Evolutionary conservation across 35 echinoderm and acorn worm genomes (phyloP), one percentile per base, ranked within the genome.

Genomic region (Holothuria glaberrima): DNA sequence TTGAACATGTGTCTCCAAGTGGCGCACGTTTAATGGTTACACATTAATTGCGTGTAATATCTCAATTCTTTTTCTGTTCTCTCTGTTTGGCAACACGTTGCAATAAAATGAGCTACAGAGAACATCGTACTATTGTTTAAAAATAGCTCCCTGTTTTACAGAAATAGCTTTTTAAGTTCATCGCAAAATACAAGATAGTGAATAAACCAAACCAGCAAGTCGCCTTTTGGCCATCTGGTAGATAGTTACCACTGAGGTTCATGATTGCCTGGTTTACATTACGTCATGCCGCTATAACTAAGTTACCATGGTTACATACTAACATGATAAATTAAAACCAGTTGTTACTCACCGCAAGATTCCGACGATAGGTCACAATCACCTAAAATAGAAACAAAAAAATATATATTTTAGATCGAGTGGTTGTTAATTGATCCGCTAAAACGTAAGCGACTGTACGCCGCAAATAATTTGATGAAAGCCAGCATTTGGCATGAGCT

Each of bases 341-440:
- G 18, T n/a, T 12, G 33, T 12, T 50, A 90, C 88, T 79, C 65
- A 90, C 88, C 88, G 80, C 88, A 90, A 30, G 73, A 77, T 44
- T 56, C 32, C 44, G 33, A 52, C 0, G 67, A 68, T 34, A 94
- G 71, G 64, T 94, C 85, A 61, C 93, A 94, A 62, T 94, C 93
- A 91, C 83, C 93, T 94, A 74, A 85, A 88, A 12, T 25, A 30
- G 33, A 34, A 81, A 82, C 52, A 81, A 33, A 86, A 78, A 29
- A 33, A 58, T 79, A 75, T 27, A 26, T 28, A 20, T 21, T 22
- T 16, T 7, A 89, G 71, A 27, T 19, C 3, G 0, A 31, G 52
- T 6, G 29, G 48, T 6, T 57, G 1, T 32, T 58, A 30, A 59
- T 41, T 41, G 36, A 41, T 41, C 36, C n/a, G n/a, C n/a, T n/a